Base-by-base conservation (phyloP, 2,888 invertebrate genomes). In the Branchinecta sandiegonensis region DNA sequence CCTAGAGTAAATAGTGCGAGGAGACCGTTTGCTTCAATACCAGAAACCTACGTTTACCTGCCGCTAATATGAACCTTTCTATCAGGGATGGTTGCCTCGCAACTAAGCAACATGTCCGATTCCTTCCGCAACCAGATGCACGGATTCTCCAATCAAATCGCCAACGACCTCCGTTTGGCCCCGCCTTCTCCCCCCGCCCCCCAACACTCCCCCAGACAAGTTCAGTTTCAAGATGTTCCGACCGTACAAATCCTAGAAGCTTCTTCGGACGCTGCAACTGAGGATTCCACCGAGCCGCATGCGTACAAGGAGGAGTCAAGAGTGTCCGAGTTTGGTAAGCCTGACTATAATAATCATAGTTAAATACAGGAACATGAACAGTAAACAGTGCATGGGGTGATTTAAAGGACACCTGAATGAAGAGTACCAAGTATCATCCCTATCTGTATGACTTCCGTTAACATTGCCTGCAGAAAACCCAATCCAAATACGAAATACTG, bases 271-370 rank as follows among this genome's bases (percentile, higher is more conserved):
- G 48, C 48, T 23, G 23, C 66, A 23, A 69, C 69, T 37, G 23
- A 64, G n/a, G 79, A 79, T 70, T 78, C 78, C 67, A 83, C 81
- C 72, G 84, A 80, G 68, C 78, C 86, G n/a, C 85, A 86, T 75
- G 84, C 85, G 13, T 87, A 85, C 76, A 80, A 85, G 71, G 86
- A 87, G 76, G 86, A 87, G 74, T 81, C 84, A n/a, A 81, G 86
- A 74, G 81, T 85, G 64, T 82, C 86, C 65, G 84, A 86, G 79
- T 85, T 85, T 76, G 87, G 87, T 87, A 81, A 84, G 83, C 79
- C 47, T 11, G 0, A 1, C 65, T 9, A 46, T n/a, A 14, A 46
- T 46, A 37, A 37, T 37, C 4, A 37, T 37, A 37, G 6, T 37
- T 37, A 37, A 37, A 37, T 37, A 37, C 5, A 3, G 37, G 4